Percentiles rank a stretch among this genome's conserved stretches.
Conservation (phyloP, 2,888 invertebrate species). For the Spodoptera picta region DNA sequence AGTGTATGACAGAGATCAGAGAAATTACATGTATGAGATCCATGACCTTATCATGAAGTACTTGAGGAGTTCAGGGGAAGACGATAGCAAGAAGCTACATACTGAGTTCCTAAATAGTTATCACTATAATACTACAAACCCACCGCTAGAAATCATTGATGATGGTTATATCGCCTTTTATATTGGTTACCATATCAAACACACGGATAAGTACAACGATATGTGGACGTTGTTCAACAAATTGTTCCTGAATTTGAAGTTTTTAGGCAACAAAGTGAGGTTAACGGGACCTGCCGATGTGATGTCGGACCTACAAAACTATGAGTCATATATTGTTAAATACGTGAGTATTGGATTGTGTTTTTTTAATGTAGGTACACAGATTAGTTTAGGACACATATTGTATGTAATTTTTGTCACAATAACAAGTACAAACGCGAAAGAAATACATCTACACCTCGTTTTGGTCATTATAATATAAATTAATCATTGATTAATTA, state of each 20-base stretch:
- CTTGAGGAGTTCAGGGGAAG: conserved; percentile 82
- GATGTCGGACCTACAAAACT: conserved; percentile 90
- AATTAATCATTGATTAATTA: no score
- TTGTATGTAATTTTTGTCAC: no score
- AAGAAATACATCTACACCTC: no score
- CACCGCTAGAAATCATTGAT: conserved; percentile 89
- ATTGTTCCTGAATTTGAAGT: conserved; percentile 91
- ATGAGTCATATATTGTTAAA: conserved; percentile 88
- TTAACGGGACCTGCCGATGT: conserved; percentile 92
- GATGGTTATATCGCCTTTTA: conserved; percentile 93
- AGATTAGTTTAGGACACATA: no score
- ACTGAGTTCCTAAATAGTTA: conserved; percentile 89
- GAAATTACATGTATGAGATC: conserved; percentile 91
- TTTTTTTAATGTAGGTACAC: background rate
- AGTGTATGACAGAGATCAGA: conserved; percentile 89
- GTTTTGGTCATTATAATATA: no score
- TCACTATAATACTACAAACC: conserved; percentile 81
- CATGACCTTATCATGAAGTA: conserved; percentile 91
- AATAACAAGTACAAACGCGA: no score
- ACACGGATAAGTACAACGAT: conserved; percentile 81
- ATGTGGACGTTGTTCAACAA: conserved; percentile 87
- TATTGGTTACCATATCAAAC: conserved; percentile 91
- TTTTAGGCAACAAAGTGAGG: conserved; percentile 91
- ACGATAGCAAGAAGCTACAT: conserved; percentile 86
- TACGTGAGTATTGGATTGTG: conserved; percentile 75